Conservation (phyloP, 2,113 vertebrate genomes). For the Orientallactaga bullata region DNA sequence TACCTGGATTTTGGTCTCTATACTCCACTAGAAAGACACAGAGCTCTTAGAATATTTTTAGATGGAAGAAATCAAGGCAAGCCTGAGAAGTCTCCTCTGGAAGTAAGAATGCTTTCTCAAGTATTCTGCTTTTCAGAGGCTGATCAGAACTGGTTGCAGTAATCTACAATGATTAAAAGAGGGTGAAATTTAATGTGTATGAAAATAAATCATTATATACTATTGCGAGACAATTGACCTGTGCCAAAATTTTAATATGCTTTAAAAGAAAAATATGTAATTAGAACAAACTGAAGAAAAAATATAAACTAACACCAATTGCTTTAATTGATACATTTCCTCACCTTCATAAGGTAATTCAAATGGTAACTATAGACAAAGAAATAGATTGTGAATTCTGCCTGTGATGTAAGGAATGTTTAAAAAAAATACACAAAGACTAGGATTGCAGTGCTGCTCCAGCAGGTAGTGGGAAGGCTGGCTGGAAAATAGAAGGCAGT, state of each 20-base stretch:
- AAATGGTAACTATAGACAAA: neutral
- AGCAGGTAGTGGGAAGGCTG: no score
- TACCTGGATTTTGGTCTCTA: neutral
- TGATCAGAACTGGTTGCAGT: neutral
- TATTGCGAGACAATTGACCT: conserved; percentile 24
- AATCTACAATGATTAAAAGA: conserved; percentile 19
- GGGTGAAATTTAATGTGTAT: conserved; percentile 10
- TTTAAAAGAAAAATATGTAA: neutral
- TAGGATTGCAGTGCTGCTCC: neutral
- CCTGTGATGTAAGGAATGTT: conserved; percentile 5
- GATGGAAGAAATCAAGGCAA: neutral
- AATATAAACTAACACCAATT: conserved; percentile 18
- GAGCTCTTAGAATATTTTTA: neutral
- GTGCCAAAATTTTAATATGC: conserved; percentile 12
- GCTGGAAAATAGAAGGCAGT: neutral
- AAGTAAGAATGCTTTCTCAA: conserved; percentile 3
- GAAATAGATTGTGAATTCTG: neutral
- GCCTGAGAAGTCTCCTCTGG: neutral
- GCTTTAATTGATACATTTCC: conserved; percentile 42
- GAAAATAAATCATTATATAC: conserved; percentile 43
- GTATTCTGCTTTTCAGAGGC: neutral
- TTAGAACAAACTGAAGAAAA: conserved; percentile 33
- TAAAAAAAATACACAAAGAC: neutral
- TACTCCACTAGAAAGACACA: neutral
- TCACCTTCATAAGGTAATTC: conserved; percentile 27